phyloP scores from a whole-genome alignment of 2,797 vertebrate species.

The Crocidura indochinensis region DNA sequence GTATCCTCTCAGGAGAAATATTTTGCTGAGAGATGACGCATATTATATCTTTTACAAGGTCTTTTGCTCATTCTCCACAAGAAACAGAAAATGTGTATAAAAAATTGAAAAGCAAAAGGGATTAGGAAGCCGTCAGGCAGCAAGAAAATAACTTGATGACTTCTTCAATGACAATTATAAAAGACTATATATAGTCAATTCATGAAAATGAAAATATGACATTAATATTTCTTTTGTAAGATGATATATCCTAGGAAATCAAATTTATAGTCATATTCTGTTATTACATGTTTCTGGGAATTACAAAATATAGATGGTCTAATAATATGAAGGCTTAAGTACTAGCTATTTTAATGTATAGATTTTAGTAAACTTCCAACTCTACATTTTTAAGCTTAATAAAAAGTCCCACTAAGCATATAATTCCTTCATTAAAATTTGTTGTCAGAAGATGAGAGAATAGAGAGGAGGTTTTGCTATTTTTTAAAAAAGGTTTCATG shows the following conservation, averaged over 20 bases:
- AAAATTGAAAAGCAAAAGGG: constrained; percentile 65
- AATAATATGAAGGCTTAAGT: neutral
- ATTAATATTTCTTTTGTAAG: constrained; percentile 60
- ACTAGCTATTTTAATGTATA: constrained; percentile 31
- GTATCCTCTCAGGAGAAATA: constrained; percentile 78
- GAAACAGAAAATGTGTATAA: constrained; percentile 63
- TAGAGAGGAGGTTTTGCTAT: neutral
- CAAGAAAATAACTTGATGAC: constrained; percentile 65
- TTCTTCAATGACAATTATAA: constrained; percentile 68
- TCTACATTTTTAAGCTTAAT: constrained; percentile 55
- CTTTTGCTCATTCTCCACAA: constrained; percentile 75
- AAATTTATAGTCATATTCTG: constrained; percentile 33
- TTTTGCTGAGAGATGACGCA: constrained; percentile 76
- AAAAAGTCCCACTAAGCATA: constrained; percentile 17
- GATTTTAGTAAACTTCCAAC: constrained; percentile 47
- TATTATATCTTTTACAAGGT: constrained; percentile 76
- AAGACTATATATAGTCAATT: constrained; percentile 28
- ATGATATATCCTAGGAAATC: constrained; percentile 57
- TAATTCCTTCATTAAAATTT: constrained; percentile 49
- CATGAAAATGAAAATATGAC: constrained; percentile 61
- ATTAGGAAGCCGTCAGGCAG: constrained; percentile 39
- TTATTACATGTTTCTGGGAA: neutral
- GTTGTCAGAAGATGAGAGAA: constrained; percentile 40
- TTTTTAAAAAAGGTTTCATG: constrained; percentile 49
- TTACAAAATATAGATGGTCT: constrained; percentile 7